Conservation (phyloP, 2,113 vertebrate species). For the Acrocephalus kingi region DNA sequence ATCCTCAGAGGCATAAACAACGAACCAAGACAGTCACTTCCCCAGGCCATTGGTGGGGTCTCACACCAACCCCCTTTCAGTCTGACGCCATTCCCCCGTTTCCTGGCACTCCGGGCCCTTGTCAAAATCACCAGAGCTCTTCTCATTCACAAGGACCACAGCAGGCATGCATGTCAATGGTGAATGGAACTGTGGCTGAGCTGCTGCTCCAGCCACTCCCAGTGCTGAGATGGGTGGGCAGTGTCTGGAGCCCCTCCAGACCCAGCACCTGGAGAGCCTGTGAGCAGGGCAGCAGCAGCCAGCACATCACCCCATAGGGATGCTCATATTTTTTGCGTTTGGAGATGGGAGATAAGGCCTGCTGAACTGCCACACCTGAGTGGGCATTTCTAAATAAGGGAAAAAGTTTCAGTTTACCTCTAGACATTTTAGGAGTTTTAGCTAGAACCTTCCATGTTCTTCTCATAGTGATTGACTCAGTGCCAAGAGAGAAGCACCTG, state of each 20-base stretch:
- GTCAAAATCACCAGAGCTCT: background rate
- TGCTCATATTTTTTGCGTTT: background rate
- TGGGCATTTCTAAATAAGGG: too few relatives aligned
- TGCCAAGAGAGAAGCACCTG: too few relatives aligned
- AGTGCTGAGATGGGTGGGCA: background rate
- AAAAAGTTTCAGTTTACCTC: too few relatives aligned
- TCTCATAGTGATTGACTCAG: too few relatives aligned
- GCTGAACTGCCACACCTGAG: background rate
- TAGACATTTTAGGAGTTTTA: too few relatives aligned
- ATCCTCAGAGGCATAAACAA: background rate
- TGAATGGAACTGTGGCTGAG: background rate
- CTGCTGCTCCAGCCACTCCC: background rate
- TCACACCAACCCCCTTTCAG: rapidly evolving
- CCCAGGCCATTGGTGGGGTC: background rate
- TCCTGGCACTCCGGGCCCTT: background rate
- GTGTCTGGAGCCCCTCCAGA: background rate
- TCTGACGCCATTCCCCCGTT: background rate
- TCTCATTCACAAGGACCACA: background rate
- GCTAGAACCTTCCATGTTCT: too few relatives aligned
- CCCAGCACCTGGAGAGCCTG: rapidly evolving
- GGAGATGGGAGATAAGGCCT: background rate
- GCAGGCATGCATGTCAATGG: rapidly evolving
- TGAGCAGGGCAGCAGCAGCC: background rate
- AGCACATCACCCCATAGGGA: rapidly evolving
- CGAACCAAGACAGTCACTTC: rapidly evolving